Conservation (phyloP, 2,888 invertebrate genomes). For the Stenodera caucasica region DNA sequence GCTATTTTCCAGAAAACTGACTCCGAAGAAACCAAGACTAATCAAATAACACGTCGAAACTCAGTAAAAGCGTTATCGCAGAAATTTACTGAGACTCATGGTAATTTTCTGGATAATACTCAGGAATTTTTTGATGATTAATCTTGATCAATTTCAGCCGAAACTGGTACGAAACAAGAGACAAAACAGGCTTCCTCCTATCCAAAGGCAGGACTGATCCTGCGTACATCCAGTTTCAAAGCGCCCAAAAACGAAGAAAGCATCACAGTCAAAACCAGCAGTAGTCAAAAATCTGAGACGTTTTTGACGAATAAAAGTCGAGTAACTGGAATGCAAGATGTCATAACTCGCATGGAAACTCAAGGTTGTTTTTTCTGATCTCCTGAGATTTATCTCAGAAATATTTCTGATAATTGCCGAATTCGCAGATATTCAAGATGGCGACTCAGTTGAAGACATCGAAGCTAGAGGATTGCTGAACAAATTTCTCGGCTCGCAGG, state of each 20-base stretch:
- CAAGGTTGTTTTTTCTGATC: conserved; percentile 55
- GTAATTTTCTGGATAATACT: conserved; percentile 50
- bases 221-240: conserved; percentile 67
- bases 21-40: too few relatives aligned
- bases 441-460: conserved; percentile 68
- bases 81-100: conserved; percentile 73
- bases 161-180: conserved; percentile 59
- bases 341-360: conserved; percentile 76
- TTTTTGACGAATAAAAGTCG: conserved; percentile 73
- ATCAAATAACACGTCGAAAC: conserved; percentile 64
- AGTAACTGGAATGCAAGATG: conserved; percentile 75
- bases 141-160: conserved; percentile 52
- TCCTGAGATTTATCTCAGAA: not conserved
- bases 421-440: conserved; percentile 50
- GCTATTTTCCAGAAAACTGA: not conserved
- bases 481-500: conserved; percentile 81
- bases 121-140: not conserved
- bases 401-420: not conserved
- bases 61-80: conserved; percentile 79
- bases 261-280: conserved; percentile 27
- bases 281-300: conserved; percentile 55
- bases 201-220: conserved; percentile 75
- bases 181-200: conserved; percentile 59
- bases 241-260: conserved; percentile 46
- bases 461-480: conserved; percentile 77